Evolutionary conservation across 2,888 invertebrate genomes (phyloP), one percentile per base, ranked within the genome.

Genomic region (Meta bourneti): DNA sequence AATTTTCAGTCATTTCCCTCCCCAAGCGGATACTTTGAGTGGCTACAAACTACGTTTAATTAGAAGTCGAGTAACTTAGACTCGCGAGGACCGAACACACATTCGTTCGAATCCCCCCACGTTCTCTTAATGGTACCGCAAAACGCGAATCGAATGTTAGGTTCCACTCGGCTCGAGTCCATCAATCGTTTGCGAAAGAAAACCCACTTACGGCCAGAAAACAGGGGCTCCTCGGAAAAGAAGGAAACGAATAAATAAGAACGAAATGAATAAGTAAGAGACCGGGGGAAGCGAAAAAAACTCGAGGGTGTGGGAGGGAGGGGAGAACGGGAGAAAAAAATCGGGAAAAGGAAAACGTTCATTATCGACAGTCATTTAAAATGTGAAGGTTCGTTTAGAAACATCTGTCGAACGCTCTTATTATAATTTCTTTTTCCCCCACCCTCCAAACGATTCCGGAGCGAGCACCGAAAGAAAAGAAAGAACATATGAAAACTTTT

Each of bases 291-390:
- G 34, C 74, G 84, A 75, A 61, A 16, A 84, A 84, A 70, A 34
- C 34, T 34, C 34, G 72, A 74, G 48, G 70, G 13, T 19, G 6
- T n/a, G n/a, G 20, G 72, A 54, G 61, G 49, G 70, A 75, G 79
- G 52, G 51, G 20, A 61, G 51, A 20, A n/a, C 34, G 19, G 48
- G 20, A 20, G 8, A 70, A 52, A 74, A 74, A 34, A 11, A 71
- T 6, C 13, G 52, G 69, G 69, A 77, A 77, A 78, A 86, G 71
- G 87, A 86, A 86, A 90, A 86, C 77, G 86, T 90, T 90, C 90
- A 86, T 90, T 90, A 90, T 90, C 90, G 86, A 81, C 85, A 90
- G 90, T 90, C 90, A 90, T 90, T 90, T 90, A 90, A 90, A 90
- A 90, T 83, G 82, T 77, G 86, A 86, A 86, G 82, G 75, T 89